Base-by-base conservation (phyloP, 2,113 vertebrate species). In the Noctilio leporinus region DNA sequence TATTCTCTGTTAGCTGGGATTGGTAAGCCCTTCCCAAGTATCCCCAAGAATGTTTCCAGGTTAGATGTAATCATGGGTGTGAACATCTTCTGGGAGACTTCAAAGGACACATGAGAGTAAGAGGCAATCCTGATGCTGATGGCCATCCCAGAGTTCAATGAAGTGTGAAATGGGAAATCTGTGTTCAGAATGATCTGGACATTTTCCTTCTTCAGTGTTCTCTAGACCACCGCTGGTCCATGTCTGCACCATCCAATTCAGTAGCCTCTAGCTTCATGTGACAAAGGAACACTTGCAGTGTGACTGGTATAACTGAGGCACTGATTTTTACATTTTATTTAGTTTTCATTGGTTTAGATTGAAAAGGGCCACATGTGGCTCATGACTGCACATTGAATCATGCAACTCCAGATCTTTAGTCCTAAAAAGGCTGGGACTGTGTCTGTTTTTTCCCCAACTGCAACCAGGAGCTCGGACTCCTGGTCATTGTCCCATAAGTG, bases 101-200 rank as follows among this genome's bases (percentile, higher is more conserved):
- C 30, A 83, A 62, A 55, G 51, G 35, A 47, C 43, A 24, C 40
- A 2, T 51, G 53, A 69, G n/a, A 55, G 17, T 49, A 75, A 33
- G 22, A 65, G 30, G 15, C 3, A 17, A 10, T 26, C 38, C 1
- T 5, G 6, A 7, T 33, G 16, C 8, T 12, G 5, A 9, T 0
- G 4, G 24, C 84, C 62, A 20, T 45, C 75, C 51, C 51, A 38
- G 51, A 78, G 76, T 78, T 38, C n/a, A 57, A 57, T 38, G 35
- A 53, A 24, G 35, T 57, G 22, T 72, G 35, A 55, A 78, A 26
- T 35, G 40, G 35, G n/a, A 78, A 55, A 78, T 57, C 22, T 78
- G 51, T 38, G n/a, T 57, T 40, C 51, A 55, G n/a, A 57, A 57
- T 26, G n/a, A n/a, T 78, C 76, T 55, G 22, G 76, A 78, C 12